A percentile compares a stretch with the other conserved stretches of the same genome.
Evolutionary conservation across 2,797 vertebrate species (phyloP).

Genomic region (Enteromius radiatus): DNA sequence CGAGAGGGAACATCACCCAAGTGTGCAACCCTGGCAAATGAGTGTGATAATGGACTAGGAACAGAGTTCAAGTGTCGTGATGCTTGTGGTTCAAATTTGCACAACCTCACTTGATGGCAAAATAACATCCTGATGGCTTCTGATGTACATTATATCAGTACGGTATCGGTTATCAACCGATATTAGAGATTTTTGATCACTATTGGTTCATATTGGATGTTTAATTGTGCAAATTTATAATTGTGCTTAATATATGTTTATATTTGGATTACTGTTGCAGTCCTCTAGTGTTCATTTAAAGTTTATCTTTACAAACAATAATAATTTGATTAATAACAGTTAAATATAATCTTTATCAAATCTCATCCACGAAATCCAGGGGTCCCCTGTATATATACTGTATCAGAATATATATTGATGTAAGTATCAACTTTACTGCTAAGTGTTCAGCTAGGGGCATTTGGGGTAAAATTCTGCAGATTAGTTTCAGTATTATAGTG

Average conservation of each 20-base stretch:
- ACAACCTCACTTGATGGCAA: conserved; percentile 45
- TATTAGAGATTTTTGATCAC: neutral
- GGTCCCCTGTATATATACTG: too few species aligned
- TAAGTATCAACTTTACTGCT: neutral
- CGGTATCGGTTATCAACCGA: neutral
- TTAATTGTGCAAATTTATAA: neutral
- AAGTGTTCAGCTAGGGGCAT: neutral
- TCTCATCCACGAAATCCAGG: neutral
- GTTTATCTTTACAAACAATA: neutral
- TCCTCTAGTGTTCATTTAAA: neutral
- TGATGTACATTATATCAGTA: neutral
- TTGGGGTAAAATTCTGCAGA: neutral
- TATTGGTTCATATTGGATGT: neutral
- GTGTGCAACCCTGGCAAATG: conserved; percentile 61
- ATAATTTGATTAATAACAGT: neutral
- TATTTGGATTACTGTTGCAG: neutral
- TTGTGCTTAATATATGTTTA: too few species aligned
- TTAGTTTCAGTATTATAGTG: conserved; percentile 4
- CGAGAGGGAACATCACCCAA: conserved; percentile 76
- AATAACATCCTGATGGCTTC: conserved; percentile 33
- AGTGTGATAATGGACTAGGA: conserved; percentile 76
- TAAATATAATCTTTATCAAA: neutral
- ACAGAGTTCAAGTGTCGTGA: conserved; percentile 70
- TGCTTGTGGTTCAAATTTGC: conserved; percentile 63
- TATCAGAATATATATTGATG: neutral